phyloP scores from a whole-genome alignment of 2,888 invertebrate species.

The Brachypterus glaber region DNA sequence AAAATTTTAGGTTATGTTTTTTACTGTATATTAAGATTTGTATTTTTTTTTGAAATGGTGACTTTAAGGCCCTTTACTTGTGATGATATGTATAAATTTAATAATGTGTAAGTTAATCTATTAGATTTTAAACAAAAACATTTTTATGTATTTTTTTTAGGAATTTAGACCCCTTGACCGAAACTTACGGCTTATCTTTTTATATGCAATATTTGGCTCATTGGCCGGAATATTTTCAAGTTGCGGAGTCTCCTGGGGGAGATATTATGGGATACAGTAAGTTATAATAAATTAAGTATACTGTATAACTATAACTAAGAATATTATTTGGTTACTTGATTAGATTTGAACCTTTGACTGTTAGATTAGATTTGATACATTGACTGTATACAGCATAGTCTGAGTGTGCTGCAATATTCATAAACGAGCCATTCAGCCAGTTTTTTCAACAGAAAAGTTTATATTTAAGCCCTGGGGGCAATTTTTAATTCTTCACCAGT shows the following conservation, averaged over 20 bases:
- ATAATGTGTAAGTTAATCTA: constrained; percentile 71
- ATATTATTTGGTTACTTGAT: too few species aligned
- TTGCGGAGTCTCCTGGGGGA: constrained; percentile 90
- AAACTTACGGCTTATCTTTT: constrained; percentile 92
- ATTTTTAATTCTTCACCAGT: too few species aligned
- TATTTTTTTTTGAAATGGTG: constrained; percentile 58
- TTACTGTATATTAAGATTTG: too few species aligned
- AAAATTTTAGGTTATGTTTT: too few species aligned
- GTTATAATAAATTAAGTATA: constrained; percentile 39
- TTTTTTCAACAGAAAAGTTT: too few species aligned
- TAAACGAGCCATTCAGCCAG: too few species aligned
- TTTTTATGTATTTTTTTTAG: constrained; percentile 45
- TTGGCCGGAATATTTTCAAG: constrained; percentile 98
- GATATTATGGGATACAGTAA: constrained; percentile 99
- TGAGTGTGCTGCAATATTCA: too few species aligned
- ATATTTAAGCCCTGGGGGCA: too few species aligned
- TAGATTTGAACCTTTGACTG: too few species aligned
- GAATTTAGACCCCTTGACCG: constrained; percentile 93
- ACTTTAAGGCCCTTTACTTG: constrained; percentile 87
- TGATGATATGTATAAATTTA: constrained; percentile 90
- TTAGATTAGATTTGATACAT: too few species aligned
- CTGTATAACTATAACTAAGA: too few species aligned
- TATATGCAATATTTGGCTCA: constrained; percentile 96
- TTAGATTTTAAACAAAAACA: neutral
- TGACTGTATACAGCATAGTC: too few species aligned